These are phyloP conservation scores for Pocillopora grandis DNA, from an alignment of 92 coral and sea anemone genomes.

Conservation along the genomic window DNA sequence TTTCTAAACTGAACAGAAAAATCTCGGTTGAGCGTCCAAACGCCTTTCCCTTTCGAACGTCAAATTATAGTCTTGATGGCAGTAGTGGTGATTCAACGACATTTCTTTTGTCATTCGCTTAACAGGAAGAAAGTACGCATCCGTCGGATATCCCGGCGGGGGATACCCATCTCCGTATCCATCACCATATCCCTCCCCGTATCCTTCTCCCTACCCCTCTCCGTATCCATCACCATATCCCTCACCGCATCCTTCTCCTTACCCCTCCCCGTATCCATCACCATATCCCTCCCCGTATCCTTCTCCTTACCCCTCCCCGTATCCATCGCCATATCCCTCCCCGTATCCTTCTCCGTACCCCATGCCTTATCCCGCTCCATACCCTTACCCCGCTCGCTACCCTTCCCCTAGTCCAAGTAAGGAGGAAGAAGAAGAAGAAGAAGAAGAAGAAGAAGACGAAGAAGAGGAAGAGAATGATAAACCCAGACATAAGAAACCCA, in stretches of 20 bases:
- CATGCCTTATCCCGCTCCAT: background rate
- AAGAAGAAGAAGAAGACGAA: background rate
- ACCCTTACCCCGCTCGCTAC: no score
- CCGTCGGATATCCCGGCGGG: background rate
- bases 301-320: background rate
- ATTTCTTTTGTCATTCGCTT: background rate
- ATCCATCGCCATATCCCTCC: background rate
- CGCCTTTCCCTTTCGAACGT: no score
- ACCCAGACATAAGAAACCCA: background rate
- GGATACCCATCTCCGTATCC: background rate
- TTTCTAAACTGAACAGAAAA: no score
- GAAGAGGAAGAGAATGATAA: background rate
- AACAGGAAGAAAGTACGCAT: background rate
- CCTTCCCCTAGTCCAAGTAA: background rate
- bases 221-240: background rate
- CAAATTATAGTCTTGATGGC: no score
- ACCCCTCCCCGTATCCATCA: background rate
- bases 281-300: background rate
- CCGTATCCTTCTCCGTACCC: background rate
- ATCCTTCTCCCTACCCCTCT: background rate
- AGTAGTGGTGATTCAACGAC: background rate
- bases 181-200: background rate
- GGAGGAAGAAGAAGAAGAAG: background rate
- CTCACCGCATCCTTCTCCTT: background rate
- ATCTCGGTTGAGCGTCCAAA: no score